These are phyloP conservation scores for Rhinolophus sinicus DNA, from an alignment of 2,113 vertebrate genomes.

Conservation along the genomic window DNA sequence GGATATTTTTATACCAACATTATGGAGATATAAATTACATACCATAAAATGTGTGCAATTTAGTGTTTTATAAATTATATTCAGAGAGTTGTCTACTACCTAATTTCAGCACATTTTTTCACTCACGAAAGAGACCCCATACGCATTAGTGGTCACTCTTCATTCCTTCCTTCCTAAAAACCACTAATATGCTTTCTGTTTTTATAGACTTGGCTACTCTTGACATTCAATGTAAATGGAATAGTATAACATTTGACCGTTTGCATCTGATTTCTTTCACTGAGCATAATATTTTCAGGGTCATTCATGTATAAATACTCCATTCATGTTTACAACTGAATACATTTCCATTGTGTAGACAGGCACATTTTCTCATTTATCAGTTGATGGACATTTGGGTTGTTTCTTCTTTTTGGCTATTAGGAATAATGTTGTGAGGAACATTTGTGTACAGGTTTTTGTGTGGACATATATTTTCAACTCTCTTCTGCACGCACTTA, in stretches of 20 bases:
- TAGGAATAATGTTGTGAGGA: not conserved
- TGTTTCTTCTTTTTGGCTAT: not conserved
- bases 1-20: not conserved
- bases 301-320: too few species aligned
- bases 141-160: rapidly evolving
- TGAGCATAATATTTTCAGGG: too few species aligned
- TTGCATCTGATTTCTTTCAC: not conserved
- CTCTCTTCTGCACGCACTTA: not conserved
- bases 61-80: not conserved
- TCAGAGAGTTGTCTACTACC: not conserved
- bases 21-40: not conserved
- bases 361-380: not conserved
- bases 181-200: not conserved
- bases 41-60: not conserved
- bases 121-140: not conserved
- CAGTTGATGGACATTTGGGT: not conserved
- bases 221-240: not conserved
- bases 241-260: too few species aligned
- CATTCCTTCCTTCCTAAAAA: not conserved
- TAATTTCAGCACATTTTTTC: not conserved
- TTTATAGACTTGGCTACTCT: not conserved
- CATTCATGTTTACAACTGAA: not conserved
- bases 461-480: not conserved
- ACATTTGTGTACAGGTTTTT: not conserved
- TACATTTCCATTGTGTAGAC: not conserved